Evolutionary conservation across 1,140 invertebrate species (phyloP), one percentile per base, ranked within the genome.

Genomic region (Neoseiulus cucumeris): DNA sequence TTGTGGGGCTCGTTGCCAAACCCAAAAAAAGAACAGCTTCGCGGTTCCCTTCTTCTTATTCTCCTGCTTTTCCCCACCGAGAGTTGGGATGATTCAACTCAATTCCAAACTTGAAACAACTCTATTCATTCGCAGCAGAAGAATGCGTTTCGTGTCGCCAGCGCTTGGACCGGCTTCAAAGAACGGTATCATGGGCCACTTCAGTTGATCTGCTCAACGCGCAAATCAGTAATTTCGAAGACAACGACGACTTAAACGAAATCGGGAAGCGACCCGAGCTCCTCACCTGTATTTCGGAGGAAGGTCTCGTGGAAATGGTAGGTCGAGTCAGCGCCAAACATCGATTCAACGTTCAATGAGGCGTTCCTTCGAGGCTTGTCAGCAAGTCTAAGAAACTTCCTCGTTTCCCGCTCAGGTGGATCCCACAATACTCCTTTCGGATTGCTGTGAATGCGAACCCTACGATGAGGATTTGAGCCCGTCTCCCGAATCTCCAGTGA

Each of bases 181-280:
- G 51, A 14, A 59, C 51, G 51, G 51, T 59, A 1, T 59, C 51
- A 14, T 59, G 51, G 51, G 51, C 51, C 14, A 59, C 51, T 14
- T 59, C 51, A 25, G 51, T 59, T 14, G 51, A 59, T 59, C 51
- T 59, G 14, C 51, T 59, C 51, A 59, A 59, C 51, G 51, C 51
- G 33, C 51, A 59, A 25, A 59, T 59, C 25, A 59, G 51, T 33
- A 25, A 59, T 33, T 59, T 59, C 22, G 51, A 59, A 25, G 51
- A 59, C 33, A 59, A 59, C 22, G 51, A 59, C 22, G 51, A 59
- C 9, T 59, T 59, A 12, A 59, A 59, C 33, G 51, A 59, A 25
- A 59, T 59, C 4, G 51, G 51, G 1, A 59, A 59, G 22, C 51
- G 51, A 33, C 51, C 51, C 17, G 51, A 59, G 33, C 33, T 59